Conservation (phyloP, 35 echinoderm and acorn worm genomes). For the Eucidaris tribuloides region DNA sequence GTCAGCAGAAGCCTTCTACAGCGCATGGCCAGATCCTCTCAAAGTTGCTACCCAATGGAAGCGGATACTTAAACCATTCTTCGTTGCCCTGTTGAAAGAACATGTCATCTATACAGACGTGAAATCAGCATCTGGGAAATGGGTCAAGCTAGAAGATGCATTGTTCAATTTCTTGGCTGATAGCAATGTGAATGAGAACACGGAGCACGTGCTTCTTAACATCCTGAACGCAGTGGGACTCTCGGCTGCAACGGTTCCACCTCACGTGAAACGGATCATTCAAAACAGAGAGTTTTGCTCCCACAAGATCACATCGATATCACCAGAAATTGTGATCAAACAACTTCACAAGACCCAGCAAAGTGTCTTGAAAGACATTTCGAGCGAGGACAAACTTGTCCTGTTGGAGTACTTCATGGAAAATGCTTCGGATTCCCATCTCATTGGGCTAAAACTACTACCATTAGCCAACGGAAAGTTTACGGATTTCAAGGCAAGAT, state of each 20-base stretch:
- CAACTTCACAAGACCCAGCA: not conserved
- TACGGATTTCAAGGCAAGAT: not conserved
- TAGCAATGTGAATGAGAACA: constrained; percentile 1
- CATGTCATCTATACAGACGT: constrained; percentile 53
- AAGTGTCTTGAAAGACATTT: constrained; percentile 6
- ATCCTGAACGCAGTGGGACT: not conserved
- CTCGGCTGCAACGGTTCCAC: not conserved
- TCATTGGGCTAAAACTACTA: constrained; percentile 27
- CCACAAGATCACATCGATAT: not conserved
- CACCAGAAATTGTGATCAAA: constrained; percentile 19
- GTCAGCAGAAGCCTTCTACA: constrained; percentile 46
- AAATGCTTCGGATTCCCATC: not conserved
- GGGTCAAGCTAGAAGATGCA: constrained; percentile 44
- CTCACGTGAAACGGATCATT: constrained; percentile 13
- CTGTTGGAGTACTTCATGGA: constrained; percentile 43
- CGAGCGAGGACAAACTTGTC: constrained; percentile 27
- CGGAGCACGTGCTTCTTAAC: constrained; percentile 7
- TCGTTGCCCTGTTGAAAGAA: constrained; percentile 28
- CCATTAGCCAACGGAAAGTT: constrained; percentile 49
- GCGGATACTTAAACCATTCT: constrained; percentile 34
- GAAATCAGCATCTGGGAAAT: not conserved
- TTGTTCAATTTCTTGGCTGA: constrained; percentile 22
- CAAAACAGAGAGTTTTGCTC: not conserved
- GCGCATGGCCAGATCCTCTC: constrained; percentile 44
- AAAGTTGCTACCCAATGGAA: constrained; percentile 43